A percentile compares a stretch with the other conserved stretches of the same genome.
These are phyloP conservation scores for Drosophila bocqueti DNA, from an alignment of 1,140 invertebrate genomes.

Conservation along the genomic window DNA sequence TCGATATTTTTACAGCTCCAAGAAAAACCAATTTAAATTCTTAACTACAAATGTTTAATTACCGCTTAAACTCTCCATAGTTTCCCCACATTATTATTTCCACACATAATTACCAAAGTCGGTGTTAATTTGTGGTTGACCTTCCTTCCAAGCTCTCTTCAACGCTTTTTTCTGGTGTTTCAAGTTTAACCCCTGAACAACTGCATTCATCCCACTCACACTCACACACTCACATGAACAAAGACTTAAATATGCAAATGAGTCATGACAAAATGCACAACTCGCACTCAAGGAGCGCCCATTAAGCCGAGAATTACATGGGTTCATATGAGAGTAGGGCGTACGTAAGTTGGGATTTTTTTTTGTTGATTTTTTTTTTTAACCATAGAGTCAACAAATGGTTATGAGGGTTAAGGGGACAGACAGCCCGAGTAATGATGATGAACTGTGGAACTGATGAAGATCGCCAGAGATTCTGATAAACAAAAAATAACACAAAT, in stretches of 20 bases:
- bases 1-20: neutral
- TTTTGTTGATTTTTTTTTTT: neutral
- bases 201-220: conserved; percentile 29
- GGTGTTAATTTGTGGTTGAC: conserved; percentile 16
- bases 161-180: conserved; percentile 9
- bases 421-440: neutral
- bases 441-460: conserved; percentile 19
- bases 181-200: conserved; percentile 27
- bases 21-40: neutral
- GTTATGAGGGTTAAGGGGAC: conserved; percentile 12
- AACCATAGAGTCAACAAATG: conserved; percentile 9
- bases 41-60: neutral
- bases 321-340: neutral
- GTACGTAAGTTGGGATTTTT: conserved; percentile 24
- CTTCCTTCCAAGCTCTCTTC: conserved; percentile 7
- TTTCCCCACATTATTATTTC: neutral
- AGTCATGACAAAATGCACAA: conserved; percentile 49
- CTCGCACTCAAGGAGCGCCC: conserved; percentile 56
- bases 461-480: conserved; percentile 26
- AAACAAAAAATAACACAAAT: conserved; percentile 16
- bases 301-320: conserved; percentile 25
- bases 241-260: conserved; percentile 49
- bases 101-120: conserved; percentile 3
- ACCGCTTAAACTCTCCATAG: conserved; percentile 2
- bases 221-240: conserved; percentile 3